Evolutionary conservation across 1,140 invertebrate genomes (phyloP), one percentile per base, ranked within the genome.

Genomic region (Antheraea pernyi): DNA sequence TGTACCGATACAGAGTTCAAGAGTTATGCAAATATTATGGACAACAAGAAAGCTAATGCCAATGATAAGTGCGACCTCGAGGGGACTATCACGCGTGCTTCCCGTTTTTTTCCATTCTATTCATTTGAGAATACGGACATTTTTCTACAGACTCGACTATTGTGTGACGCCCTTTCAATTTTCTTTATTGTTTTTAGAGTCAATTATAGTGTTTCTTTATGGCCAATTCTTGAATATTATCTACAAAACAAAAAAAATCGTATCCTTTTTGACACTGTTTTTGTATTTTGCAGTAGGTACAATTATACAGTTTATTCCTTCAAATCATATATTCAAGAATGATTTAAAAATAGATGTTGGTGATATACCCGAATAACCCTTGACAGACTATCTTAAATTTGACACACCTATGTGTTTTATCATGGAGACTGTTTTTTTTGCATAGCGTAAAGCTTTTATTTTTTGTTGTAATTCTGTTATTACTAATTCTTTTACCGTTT

Each of bases 11-110:
- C 73, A 82, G 71, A 76, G 85, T 88, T 88, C 86, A 84, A 85
- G 85, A 88, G 89, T 86, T 92, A 93, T 93, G 90, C 89, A 88
- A 93, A 93, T 93, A 84, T 92, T 93, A 93, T 91, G 89, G 88
- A 91, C 86, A 89, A 87, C 84, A 89, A 92, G 92, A 92, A 90
- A 86, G 84, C 86, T 92, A 88, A 89, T 89, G 86, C 86, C 89
- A 89, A 86, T 87, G 89, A 90, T 91, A 91, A 91, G 87, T 88
- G 80, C 80, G 69, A 62, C 69, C 88, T 76, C 80, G 65, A 72
- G 85, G 87, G 84, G 62, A 66, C 81, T 80, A 88, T 89, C 75
- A 73, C 61, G 65, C 64, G 39, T 53, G 62, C 67, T 69, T 65
- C 18, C 11, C 64, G 19, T 46, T 59, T 74, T 75, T 76, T 74